Percentiles rank a stretch among this genome's conserved stretches.
Evolutionary conservation across 1,140 invertebrate species (phyloP).

Genomic region (Drosophila albomicans): DNA sequence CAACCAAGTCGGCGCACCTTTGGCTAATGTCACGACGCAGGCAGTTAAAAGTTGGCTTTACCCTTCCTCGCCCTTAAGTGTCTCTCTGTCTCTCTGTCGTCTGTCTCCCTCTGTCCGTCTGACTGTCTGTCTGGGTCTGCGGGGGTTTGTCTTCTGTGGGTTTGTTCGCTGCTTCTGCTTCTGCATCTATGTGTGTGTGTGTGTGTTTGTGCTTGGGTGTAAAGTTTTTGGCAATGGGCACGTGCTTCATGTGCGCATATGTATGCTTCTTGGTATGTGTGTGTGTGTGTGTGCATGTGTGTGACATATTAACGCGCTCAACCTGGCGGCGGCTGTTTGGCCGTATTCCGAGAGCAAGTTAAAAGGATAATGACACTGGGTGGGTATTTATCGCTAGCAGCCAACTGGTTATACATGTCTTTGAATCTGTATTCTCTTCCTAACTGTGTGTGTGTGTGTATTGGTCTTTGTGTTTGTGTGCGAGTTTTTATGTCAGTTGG

Average conservation of each 20-base stretch:
- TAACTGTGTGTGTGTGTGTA: slow-evolving; percentile 15
- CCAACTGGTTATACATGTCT: slow-evolving; percentile 47
- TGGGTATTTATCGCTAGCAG: slow-evolving; percentile 76
- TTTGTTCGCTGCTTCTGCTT: background rate
- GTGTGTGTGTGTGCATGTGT: slow-evolving; percentile 37
- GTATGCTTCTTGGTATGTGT: slow-evolving; percentile 39
- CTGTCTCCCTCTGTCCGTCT: slow-evolving; percentile 22
- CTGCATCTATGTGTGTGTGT: background rate
- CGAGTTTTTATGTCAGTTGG: slow-evolving; percentile 42
- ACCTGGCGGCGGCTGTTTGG: slow-evolving; percentile 50
- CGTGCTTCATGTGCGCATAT: slow-evolving; percentile 49
- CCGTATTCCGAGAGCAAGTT: slow-evolving; percentile 59
- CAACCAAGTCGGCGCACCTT: slow-evolving; percentile 72
- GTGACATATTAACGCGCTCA: slow-evolving; percentile 62
- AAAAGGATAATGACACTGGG: slow-evolving; percentile 82
- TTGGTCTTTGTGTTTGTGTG: background rate
- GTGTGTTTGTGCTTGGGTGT: slow-evolving; percentile 21
- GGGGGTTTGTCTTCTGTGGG: slow-evolving; percentile 21
- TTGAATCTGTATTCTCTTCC: background rate
- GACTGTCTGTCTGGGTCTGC: slow-evolving; percentile 25
- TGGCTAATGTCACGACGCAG: slow-evolving; percentile 72
- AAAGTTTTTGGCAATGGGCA: slow-evolving; percentile 71
- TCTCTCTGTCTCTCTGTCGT: slow-evolving; percentile 17
- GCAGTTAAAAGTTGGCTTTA: slow-evolving; percentile 71
- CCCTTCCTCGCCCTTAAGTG: slow-evolving; percentile 36